Conservation (phyloP, 2,113 vertebrate species). For the Onychostoma macrolepis region DNA sequence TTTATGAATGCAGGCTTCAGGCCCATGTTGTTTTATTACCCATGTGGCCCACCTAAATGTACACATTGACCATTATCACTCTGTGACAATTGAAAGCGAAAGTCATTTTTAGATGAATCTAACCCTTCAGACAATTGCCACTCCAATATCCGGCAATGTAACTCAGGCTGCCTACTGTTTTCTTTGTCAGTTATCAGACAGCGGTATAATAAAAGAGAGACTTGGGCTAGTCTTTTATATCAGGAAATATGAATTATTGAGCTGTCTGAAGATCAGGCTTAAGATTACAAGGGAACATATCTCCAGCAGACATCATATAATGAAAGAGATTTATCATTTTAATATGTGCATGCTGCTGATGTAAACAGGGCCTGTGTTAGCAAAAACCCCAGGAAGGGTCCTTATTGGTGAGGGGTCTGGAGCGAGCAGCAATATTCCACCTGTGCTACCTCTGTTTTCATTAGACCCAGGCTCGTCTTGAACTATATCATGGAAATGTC, state of each 20-base stretch:
- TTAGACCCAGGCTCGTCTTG: constrained; percentile 35
- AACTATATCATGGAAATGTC: constrained; percentile 48
- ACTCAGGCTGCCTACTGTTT: constrained; percentile 51
- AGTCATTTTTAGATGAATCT: constrained; percentile 41
- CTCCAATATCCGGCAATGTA: constrained; percentile 51
- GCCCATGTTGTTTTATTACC: background rate
- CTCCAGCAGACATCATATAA: constrained; percentile 60
- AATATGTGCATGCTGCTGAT: constrained; percentile 58
- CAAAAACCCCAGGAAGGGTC: constrained; percentile 47
- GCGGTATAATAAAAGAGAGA: constrained; percentile 55
- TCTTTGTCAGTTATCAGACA: constrained; percentile 56
- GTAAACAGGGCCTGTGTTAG: constrained; percentile 54
- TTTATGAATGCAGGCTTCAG: constrained; percentile 19
- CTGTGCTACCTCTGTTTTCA: constrained; percentile 43
- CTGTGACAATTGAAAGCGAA: constrained; percentile 38
- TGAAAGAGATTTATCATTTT: constrained; percentile 66
- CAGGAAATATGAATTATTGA: constrained; percentile 62
- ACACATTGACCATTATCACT: constrained; percentile 36
- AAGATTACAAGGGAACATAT: constrained; percentile 59
- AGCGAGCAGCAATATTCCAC: constrained; percentile 42
- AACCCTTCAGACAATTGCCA: constrained; percentile 48
- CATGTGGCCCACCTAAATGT: background rate
- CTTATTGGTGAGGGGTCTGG: constrained; percentile 56
- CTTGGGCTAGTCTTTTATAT: constrained; percentile 57
- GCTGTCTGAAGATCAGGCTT: constrained; percentile 59